These are phyloP conservation scores for Numida meleagris DNA, from an alignment of 2,113 vertebrate species.

Conservation along the genomic window DNA sequence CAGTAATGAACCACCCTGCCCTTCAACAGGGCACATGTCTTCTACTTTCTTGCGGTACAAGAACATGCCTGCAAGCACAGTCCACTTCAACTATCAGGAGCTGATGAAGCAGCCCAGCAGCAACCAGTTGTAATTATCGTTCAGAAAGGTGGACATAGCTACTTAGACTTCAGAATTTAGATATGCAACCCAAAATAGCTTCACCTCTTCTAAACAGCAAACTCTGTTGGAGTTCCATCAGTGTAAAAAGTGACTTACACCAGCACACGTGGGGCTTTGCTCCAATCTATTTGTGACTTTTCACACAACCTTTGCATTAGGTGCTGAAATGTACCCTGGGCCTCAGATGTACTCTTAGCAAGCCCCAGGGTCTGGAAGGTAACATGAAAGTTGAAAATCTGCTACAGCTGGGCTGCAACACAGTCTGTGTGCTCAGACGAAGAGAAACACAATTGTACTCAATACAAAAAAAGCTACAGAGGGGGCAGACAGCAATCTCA, in stretches of 20 bases:
- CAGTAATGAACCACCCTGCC: neutral
- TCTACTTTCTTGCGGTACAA: neutral
- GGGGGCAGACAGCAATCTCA: constrained; percentile 57
- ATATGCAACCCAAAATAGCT: neutral
- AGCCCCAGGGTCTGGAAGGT: neutral
- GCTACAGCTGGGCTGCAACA: constrained; percentile 33
- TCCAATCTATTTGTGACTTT: neutral
- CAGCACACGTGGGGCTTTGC: neutral
- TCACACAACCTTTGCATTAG: neutral
- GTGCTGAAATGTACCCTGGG: neutral
- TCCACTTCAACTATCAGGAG: neutral
- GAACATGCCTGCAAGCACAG: neutral
- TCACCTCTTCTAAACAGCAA: neutral
- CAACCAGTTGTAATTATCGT: neutral
- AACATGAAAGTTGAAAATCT: neutral
- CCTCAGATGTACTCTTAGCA: neutral
- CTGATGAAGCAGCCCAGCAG: constrained; percentile 48
- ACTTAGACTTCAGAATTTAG: neutral
- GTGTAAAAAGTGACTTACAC: neutral
- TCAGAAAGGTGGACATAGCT: neutral
- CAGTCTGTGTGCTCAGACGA: neutral
- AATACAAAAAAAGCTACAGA: constrained; percentile 50
- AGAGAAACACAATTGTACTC: constrained; percentile 21
- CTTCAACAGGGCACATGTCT: neutral
- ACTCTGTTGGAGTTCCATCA: neutral